Base-by-base conservation (phyloP, 2,888 invertebrate species). In the Drosophila greeni region DNA sequence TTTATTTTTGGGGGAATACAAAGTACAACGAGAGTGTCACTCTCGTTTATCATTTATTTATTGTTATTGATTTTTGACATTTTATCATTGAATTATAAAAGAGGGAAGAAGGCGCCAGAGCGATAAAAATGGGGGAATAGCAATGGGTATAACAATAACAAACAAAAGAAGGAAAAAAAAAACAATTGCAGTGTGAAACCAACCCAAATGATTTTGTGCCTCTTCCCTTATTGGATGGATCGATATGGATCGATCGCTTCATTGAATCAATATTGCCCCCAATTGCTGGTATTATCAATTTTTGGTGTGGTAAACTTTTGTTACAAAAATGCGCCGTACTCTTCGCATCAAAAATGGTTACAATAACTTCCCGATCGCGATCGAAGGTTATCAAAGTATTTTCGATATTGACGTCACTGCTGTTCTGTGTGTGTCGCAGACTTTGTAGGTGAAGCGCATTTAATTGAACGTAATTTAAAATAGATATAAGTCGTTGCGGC, bases 51-150 rank as follows among this genome's bases (percentile, higher is more conserved):
- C 73, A 69, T 82, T 79, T 83, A 77, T 85, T 82, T 85, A 85
- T 83, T 75, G 73, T 83, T 83, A 82, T 83, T 85, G 85, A 85
- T 85, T 82, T 85, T 82, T 83, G 82, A 82, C 82, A 82, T 85
- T 83, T 83, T 81, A 83, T 82, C 83, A 83, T 85, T 85, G 85
- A 85, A 83, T 85, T 85, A 82, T 70, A 60, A 57, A 39, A 43
- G 47, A 47, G 57, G 37, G 33, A 39, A 40, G 45, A 48, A 47
- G 55, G 37, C 3, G 24, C 51, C 42, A 16, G 58, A 29, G 42
- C 24, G 52, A 59, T 53, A 68, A 59, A 59, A 48, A 43, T 42
- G 23, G 42, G 37, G 43, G 37, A 49, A 48, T 42, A 45, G 26
- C 52, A 47, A 40, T 34, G 31, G 53, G n/a, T 29, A 52, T 31